phyloP scores from a whole-genome alignment of 2,888 invertebrate genomes.

The Oscheius sp. region DNA sequence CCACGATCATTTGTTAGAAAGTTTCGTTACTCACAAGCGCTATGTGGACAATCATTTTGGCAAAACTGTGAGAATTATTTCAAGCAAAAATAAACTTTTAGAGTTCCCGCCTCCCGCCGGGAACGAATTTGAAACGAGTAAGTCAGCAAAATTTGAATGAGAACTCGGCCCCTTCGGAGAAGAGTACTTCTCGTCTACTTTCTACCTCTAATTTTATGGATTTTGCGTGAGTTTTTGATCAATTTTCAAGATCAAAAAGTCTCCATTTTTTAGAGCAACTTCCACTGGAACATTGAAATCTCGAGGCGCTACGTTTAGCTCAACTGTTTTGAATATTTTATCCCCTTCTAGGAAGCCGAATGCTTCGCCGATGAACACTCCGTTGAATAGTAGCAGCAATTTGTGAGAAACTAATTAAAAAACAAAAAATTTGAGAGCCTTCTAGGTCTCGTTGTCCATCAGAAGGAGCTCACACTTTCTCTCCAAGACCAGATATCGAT shows the following conservation, averaged over 20 bases:
- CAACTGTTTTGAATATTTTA: constrained; percentile 26
- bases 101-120: constrained; percentile 14
- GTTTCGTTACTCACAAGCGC: constrained; percentile 48
- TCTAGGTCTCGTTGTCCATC: background rate
- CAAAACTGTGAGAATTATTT: constrained; percentile 39
- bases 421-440: background rate
- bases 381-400: background rate
- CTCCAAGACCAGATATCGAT: background rate
- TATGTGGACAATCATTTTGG: constrained; percentile 60
- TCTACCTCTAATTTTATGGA: constrained; percentile 22
- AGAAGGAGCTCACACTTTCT: background rate
- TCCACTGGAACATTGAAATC: constrained; percentile 22
- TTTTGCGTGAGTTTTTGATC: background rate
- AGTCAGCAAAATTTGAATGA: background rate
- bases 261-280: constrained; percentile 11
- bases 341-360: constrained; percentile 22
- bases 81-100: background rate
- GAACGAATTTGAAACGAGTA: constrained; percentile 2
- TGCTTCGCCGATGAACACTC: background rate
- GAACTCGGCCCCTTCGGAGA: background rate
- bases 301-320: constrained; percentile 18
- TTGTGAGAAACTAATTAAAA: background rate
- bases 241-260: background rate
- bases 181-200: background rate
- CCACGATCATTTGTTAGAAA: constrained; percentile 55